Evolutionary conservation across 2,113 vertebrate genomes (phyloP).

Genomic region (Anhinga anhinga): DNA sequence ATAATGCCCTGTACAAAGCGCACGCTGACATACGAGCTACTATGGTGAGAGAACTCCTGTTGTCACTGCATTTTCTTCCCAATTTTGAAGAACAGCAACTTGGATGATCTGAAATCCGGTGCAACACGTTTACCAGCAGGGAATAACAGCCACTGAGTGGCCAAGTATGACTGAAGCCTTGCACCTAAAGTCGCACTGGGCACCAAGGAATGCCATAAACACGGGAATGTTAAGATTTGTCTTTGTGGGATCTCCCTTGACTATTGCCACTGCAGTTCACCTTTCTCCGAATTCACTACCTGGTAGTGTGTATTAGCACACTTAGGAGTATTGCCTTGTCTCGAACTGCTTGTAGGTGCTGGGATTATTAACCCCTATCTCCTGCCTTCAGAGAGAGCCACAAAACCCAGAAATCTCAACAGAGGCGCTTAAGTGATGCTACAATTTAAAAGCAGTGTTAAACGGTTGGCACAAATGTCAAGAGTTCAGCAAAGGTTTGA

Average conservation of each 20-base stretch:
- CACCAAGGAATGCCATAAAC: rapidly evolving
- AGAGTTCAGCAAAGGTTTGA: not conserved
- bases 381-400: not conserved
- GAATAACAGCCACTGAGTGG: not conserved
- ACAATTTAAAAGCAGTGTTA: too few species aligned
- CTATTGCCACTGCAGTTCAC: not conserved
- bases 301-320: not conserved
- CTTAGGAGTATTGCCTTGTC: not conserved
- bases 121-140: not conserved
- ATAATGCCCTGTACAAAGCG: not conserved
- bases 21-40: rapidly evolving
- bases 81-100: not conserved
- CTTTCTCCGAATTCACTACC: not conserved
- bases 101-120: not conserved
- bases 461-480: not conserved
- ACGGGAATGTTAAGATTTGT: not conserved
- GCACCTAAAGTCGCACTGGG: not conserved
- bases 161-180: not conserved
- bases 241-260: not conserved
- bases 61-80: not conserved
- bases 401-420: rapidly evolving
- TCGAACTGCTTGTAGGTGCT: rapidly evolving
- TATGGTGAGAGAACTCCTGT: not conserved
- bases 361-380: rapidly evolving
- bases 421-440: not conserved